These are phyloP conservation scores for Zenarchopterus dispar DNA, from an alignment of 2,797 vertebrate species.

Conservation along the genomic window DNA sequence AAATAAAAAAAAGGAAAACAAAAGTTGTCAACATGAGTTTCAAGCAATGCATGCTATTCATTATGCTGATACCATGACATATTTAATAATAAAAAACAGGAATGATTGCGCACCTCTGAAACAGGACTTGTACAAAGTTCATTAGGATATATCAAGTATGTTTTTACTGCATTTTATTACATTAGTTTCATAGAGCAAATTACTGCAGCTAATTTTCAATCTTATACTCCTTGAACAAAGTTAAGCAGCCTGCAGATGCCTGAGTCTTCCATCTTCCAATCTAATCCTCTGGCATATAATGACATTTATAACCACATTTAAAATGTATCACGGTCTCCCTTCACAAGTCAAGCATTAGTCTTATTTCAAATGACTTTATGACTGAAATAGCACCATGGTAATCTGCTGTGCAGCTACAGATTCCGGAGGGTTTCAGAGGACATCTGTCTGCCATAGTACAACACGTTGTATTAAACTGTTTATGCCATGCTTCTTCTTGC, in stretches of 20 bases:
- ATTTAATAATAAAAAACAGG: background rate
- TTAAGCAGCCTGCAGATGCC: slow-evolving; percentile 25
- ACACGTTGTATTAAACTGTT: slow-evolving; percentile 2
- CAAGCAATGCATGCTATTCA: slow-evolving; percentile 9
- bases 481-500: slow-evolving; percentile 1
- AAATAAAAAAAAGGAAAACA: background rate
- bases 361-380: slow-evolving; percentile 48
- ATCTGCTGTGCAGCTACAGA: slow-evolving; percentile 22
- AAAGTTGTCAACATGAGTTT: background rate
- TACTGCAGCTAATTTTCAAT: slow-evolving; percentile 22
- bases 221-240: slow-evolving; percentile 43
- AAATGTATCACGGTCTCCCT: slow-evolving; percentile 48
- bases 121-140: background rate
- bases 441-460: slow-evolving; percentile 16
- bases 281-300: slow-evolving; percentile 53
- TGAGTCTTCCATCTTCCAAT: slow-evolving; percentile 53
- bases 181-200: slow-evolving; percentile 23
- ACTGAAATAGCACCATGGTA: slow-evolving; percentile 18
- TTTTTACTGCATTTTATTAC: slow-evolving; percentile 23
- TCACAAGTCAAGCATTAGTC: slow-evolving; percentile 53
- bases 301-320: slow-evolving; percentile 61
- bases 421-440: slow-evolving; percentile 23
- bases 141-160: background rate
- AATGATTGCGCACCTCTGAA: background rate
- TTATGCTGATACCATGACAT: slow-evolving; percentile 11